Percentiles rank a stretch among this genome's conserved stretches.
Evolutionary conservation across 2,888 invertebrate species (phyloP).

Genomic region (Rhabditoides inermis): DNA sequence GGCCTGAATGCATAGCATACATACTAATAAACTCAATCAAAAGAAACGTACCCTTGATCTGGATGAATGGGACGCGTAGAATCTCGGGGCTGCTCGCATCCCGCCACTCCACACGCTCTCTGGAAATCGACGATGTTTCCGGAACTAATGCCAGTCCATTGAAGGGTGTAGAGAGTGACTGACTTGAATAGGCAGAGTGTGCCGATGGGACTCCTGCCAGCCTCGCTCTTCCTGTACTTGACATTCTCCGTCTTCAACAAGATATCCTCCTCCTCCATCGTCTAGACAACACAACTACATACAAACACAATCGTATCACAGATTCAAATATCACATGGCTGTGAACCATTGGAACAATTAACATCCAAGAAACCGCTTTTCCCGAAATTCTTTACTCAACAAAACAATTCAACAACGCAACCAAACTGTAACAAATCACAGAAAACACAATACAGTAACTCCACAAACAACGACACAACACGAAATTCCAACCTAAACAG

Average conservation of each 20-base stretch:
- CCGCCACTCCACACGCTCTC: conserved; percentile 45
- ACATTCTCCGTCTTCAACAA: conserved; percentile 34
- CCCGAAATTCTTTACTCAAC: no score
- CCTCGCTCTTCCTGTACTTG: conserved; percentile 41
- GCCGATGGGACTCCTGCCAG: conserved; percentile 45
- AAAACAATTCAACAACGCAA: no score
- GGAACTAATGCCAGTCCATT: neutral
- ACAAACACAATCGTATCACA: no score
- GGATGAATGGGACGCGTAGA: conserved; percentile 28
- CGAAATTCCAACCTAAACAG: no score
- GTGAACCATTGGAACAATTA: no score
- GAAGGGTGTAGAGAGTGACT: neutral
- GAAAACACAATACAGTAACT: no score
- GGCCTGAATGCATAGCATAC: conserved; percentile 62
- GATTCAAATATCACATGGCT: no score
- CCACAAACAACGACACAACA: no score
- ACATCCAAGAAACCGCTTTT: no score
- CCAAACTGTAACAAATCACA: no score
- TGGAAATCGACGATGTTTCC: conserved; percentile 2
- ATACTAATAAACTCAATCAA: neutral
- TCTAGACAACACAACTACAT: neutral
- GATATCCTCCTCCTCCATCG: conserved; percentile 9
- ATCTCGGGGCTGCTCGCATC: conserved; percentile 28
- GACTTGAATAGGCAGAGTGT: conserved; percentile 26
- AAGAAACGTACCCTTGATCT: conserved; percentile 36